These are phyloP conservation scores for Trididemnum clinides DNA, from an alignment of 23 tunicate genomes.

Conservation along the genomic window DNA sequence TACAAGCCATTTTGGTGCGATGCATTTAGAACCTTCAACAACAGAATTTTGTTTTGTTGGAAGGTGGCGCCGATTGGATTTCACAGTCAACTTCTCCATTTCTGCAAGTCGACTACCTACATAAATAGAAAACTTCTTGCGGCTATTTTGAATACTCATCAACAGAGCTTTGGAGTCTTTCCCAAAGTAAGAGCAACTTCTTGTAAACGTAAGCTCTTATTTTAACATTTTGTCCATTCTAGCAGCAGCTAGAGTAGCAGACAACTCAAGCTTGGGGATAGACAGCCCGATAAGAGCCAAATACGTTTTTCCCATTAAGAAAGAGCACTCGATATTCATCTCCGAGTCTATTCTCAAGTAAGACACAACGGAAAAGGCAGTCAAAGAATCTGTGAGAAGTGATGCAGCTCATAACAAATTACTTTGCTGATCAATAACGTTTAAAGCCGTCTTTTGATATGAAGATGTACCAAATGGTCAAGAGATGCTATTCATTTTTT, in stretches of 20 bases:
- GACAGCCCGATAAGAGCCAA: neutral
- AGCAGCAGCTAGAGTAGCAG: conserved; percentile 12
- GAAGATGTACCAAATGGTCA: neutral
- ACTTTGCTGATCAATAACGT: neutral
- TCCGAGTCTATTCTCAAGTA: neutral
- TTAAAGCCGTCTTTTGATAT: neutral
- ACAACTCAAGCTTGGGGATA: conserved; percentile 7
- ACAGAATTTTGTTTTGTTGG: neutral
- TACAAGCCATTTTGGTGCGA: neutral
- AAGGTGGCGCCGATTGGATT: neutral
- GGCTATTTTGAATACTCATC: neutral
- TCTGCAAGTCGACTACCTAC: neutral
- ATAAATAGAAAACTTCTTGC: neutral
- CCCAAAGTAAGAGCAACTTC: neutral
- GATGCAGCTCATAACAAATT: neutral
- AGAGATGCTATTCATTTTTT: neutral
- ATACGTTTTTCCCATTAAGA: neutral
- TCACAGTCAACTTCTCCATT: neutral
- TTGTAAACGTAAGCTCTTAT: neutral
- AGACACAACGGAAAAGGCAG: neutral
- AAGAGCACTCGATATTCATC: neutral
- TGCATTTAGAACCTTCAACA: neutral
- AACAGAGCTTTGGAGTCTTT: neutral
- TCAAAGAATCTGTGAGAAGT: neutral
- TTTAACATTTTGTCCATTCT: neutral